Evolutionary conservation across 2,888 invertebrate species (phyloP), one percentile per base, ranked within the genome.

Genomic region (Drosophila anceps): DNA sequence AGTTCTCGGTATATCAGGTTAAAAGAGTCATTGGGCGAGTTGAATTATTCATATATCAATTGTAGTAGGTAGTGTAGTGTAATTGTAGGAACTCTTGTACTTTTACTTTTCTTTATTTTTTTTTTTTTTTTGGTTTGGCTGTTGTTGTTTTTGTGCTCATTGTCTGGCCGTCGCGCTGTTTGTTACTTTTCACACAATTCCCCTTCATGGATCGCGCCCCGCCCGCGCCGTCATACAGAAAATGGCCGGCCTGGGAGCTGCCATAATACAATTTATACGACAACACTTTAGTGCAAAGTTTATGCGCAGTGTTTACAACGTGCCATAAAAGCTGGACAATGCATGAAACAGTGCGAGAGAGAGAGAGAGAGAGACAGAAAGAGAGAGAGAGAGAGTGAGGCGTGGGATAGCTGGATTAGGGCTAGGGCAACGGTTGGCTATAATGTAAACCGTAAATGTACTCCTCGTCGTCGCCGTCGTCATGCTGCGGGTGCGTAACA

Each of bases 261-360:
- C 86, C 87, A 88, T 86, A 86, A 86, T 88, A 88, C 86, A 88
- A 86, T 88, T 86, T 88, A 86, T 86, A 88, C 83, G 88, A 88
- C 88, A 86, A 84, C 86, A 86, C 86, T 86, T 87, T 88, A 88
- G 86, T 86, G 82, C 86, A 84, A 86, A 88, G 84, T 86, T 86
- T 86, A 86, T 86, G 83, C 87, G 68, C 85, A 88, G 83, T 88
- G 86, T 86, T 86, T 86, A 86, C 86, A 86, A 87, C 86, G 58
- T 79, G 84, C 87, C 87, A 86, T 86, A 86, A 88, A 86, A 86
- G 84, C 89, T 67, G 88, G 86, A 86, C 86, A 86, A 82, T 82
- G 73, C 84, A 73, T 57, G 81, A 59, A 35, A 27, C 27, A 27
- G 15, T 2, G 6, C 6, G 12, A 20, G 51, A 8, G 29, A 7